Evolutionary conservation across 2,888 invertebrate species (phyloP).

Genomic region (Leucania comma): DNA sequence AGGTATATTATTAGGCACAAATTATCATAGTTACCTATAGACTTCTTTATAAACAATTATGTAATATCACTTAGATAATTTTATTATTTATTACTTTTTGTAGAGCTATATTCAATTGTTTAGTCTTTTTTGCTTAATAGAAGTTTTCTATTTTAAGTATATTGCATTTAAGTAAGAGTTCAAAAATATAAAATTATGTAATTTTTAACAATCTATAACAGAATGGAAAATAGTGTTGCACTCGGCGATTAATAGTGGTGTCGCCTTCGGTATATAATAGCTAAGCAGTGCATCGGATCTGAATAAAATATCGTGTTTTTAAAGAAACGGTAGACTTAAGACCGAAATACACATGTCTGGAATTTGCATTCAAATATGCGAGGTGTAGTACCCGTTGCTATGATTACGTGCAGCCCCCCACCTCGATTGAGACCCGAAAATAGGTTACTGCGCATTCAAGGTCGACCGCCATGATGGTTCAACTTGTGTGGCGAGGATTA

Average conservation of each 20-base stretch:
- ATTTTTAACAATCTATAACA: not conserved
- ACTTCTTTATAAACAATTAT: constrained; percentile 31
- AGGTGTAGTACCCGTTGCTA: too few relatives aligned
- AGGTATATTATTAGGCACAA: constrained; percentile 47
- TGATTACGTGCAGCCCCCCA: too few relatives aligned
- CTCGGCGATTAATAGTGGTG: not conserved
- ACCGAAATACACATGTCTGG: too few relatives aligned
- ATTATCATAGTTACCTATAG: constrained; percentile 53
- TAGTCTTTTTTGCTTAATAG: not conserved
- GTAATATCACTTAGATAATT: constrained; percentile 33
- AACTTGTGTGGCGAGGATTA: too few relatives aligned
- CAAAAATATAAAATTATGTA: constrained; percentile 8
- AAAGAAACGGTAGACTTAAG: not conserved
- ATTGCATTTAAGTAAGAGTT: constrained; percentile 20
- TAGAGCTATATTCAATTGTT: constrained; percentile 24
- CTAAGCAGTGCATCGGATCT: not conserved
- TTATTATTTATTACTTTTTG: constrained; percentile 53
- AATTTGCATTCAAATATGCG: too few relatives aligned
- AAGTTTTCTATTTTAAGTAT: not conserved
- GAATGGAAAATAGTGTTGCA: not conserved
- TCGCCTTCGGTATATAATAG: not conserved
- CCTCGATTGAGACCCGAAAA: too few relatives aligned
- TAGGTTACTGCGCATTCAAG: too few relatives aligned
- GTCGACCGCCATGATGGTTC: too few relatives aligned
- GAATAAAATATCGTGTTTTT: not conserved